Evolutionary conservation across 1,140 invertebrate species (phyloP).

Genomic region (Coptotermes formosanus): DNA sequence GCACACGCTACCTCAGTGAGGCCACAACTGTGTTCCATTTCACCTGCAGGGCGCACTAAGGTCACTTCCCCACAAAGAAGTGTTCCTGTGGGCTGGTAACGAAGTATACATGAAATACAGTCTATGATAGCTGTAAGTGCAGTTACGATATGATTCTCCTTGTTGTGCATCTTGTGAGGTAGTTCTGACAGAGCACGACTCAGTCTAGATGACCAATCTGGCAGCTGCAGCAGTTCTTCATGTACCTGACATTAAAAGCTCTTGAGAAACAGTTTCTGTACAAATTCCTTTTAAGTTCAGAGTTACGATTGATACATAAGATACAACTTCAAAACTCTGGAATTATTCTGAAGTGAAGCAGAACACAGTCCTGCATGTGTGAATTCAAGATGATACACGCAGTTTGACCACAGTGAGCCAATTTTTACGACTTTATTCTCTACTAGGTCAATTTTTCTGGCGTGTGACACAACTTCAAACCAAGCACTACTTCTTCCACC

Average conservation of each 20-base stretch:
- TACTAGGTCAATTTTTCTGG: too few relatives aligned
- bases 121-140: not conserved
- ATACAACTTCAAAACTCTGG: too few relatives aligned
- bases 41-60: not conserved
- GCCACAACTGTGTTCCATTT: not conserved
- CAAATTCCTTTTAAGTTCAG: too few relatives aligned
- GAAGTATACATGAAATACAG: not conserved
- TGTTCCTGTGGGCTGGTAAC: not conserved
- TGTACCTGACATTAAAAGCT: not conserved
- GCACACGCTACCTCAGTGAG: not conserved
- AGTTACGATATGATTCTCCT: not conserved
- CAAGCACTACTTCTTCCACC: too few relatives aligned
- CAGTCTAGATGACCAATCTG: constrained; percentile 10
- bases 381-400: too few relatives aligned
- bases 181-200: not conserved
- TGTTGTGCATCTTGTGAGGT: not conserved
- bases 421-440: too few relatives aligned
- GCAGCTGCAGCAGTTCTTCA: not conserved
- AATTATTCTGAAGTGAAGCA: too few relatives aligned
- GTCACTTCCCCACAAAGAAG: not conserved
- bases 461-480: too few relatives aligned
- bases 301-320: too few relatives aligned
- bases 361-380: too few relatives aligned
- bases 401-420: too few relatives aligned
- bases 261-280: too few relatives aligned